Base-by-base conservation (phyloP, 1,140 invertebrate genomes). In the Parasteatoda tepidariorum region DNA sequence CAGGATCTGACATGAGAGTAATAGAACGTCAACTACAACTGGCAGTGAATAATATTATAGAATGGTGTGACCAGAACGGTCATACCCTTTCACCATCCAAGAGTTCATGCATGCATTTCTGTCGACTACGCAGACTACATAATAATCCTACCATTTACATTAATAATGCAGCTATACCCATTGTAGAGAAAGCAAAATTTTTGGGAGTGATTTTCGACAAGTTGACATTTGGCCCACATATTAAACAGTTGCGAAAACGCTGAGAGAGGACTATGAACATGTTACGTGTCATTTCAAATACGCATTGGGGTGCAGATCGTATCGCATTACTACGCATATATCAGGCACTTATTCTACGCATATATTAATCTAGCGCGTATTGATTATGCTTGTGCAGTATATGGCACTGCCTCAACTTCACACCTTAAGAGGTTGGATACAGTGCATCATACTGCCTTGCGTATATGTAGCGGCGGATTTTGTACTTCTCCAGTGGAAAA, bases 291-390 rank as follows among this genome's bases (percentile, higher is more conserved):
- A 9, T 78, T 18, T 64, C 33, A 2, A 18, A 62, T 1, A 64
- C 22, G 62, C 26, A 2, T 3, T 78, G 11, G 6, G 74, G 74
- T 15, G 57, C 59, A 5, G 57, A 62, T 6, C 31, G 41, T 18
- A 18, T 18, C 9, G 24, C 22, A 5, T 11, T 33, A 7, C 11
- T 84, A 1, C 24, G 6, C 26, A 4, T 68, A 28, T 84, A n/a
- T 68, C 0, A 34, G 74, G 33, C 34, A 22, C 9, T 84, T 0
- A 85, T 86, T 41, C 48, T 55, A 28, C 30, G 55, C 0, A 85
- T 85, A 79, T 22, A 85, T 0, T 74, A 85, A 30, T 85, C 83
- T 26, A 79, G n/a, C 78, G 7, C 7, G 66, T 22, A 68, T 71
- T 54, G n/a, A n/a, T n/a, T n/a, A n/a, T n/a, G n/a, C n/a, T n/a